Conservation (phyloP, 2,113 vertebrate species). For the Promerops cafer region DNA sequence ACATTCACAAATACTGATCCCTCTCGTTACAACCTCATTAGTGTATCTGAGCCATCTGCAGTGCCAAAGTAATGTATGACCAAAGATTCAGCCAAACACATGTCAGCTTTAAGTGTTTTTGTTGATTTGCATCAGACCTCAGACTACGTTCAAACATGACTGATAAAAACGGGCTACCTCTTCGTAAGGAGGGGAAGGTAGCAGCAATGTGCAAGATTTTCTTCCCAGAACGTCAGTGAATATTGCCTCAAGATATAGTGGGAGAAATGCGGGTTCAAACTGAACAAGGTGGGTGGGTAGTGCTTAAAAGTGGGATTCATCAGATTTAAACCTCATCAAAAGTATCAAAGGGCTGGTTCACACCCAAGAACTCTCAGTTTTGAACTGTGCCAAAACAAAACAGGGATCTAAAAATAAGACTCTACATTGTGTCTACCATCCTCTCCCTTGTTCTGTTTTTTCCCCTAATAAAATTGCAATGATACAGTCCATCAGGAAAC, state of each 20-base stretch:
- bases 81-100: not conserved
- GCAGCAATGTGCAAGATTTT: not conserved
- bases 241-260: not conserved
- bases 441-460: not conserved
- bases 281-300: not conserved
- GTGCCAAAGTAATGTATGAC: not conserved
- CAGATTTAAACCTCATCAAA: not conserved
- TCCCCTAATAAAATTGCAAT: not conserved
- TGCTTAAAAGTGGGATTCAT: not conserved
- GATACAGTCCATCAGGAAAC: not conserved
- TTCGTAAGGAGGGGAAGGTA: not conserved
- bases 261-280: not conserved
- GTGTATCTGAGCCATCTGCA: not conserved
- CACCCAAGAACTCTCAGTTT: not conserved
- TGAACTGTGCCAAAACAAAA: not conserved
- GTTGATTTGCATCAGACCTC: not conserved
- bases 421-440: not conserved
- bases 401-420: not conserved
- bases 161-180: not conserved
- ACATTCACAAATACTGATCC: not conserved
- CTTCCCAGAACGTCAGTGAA: not conserved
- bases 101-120: not conserved
- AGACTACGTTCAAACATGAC: not conserved
- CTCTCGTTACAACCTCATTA: not conserved
- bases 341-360: slow-evolving; percentile 1